phyloP scores from a whole-genome alignment of 2,888 invertebrate species.

The Coenonympha arcania region DNA sequence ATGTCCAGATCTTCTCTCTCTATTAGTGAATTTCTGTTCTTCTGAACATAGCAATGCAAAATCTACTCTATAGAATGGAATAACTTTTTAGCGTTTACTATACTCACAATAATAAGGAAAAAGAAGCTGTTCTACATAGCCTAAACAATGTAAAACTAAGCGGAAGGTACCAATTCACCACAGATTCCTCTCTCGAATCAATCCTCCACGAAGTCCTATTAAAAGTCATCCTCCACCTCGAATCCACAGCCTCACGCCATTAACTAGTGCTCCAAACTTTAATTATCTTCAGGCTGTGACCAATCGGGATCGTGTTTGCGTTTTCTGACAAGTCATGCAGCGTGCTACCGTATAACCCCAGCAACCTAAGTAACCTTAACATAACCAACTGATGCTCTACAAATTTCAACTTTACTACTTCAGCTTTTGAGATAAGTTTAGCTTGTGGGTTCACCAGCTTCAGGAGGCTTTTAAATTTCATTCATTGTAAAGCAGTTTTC shows the following conservation, averaged over 20 bases:
- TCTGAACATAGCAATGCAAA: too few species aligned
- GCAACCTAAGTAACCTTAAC: slow-evolving; percentile 31
- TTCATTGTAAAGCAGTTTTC: slow-evolving; percentile 44
- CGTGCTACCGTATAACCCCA: slow-evolving; percentile 65
- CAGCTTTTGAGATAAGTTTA: slow-evolving; percentile 45
- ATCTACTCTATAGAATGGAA: too few species aligned
- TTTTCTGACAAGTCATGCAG: slow-evolving; percentile 71
- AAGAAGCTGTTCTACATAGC: slow-evolving; percentile 15
- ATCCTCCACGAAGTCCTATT: slow-evolving; percentile 69
- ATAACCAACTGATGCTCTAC: slow-evolving; percentile 26
- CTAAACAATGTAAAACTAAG: slow-evolving; percentile 19
- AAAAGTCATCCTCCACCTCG: slow-evolving; percentile 70
- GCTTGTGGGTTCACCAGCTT: slow-evolving; percentile 34
- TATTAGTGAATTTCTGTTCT: too few species aligned
- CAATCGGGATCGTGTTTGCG: slow-evolving; percentile 72
- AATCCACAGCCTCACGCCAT: slow-evolving; percentile 69
- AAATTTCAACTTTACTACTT: slow-evolving; percentile 42
- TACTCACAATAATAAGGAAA: too few species aligned
- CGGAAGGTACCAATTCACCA: slow-evolving; percentile 48
- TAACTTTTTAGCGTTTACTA: too few species aligned
- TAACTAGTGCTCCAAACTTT: slow-evolving; percentile 72
- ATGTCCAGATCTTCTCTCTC: too few species aligned
- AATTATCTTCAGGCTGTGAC: slow-evolving; percentile 74
- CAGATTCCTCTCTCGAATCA: slow-evolving; percentile 59
- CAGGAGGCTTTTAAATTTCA: slow-evolving; percentile 42